Conservation (phyloP, 2,888 invertebrate species). For the Dyspetes luteomarginatus region DNA sequence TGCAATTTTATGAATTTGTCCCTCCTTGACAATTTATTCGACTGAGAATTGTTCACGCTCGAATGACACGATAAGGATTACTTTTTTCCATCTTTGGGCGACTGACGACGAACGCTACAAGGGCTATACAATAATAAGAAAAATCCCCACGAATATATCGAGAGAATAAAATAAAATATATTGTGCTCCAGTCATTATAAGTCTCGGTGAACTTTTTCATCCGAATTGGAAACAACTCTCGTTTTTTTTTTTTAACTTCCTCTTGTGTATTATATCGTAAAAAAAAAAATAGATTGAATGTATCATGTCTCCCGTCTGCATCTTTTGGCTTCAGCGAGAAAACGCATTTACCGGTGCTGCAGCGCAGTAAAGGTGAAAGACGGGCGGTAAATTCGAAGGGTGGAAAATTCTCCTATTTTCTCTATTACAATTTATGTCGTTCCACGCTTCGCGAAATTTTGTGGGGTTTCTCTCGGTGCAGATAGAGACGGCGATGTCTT, state of each 20-base stretch:
- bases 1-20: too few species aligned
- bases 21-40: neutral
- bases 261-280: conserved; percentile 16
- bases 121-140: neutral
- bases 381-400: neutral
- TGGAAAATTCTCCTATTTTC: conserved; percentile 52
- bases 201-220: neutral
- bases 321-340: neutral
- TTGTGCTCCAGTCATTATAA: neutral
- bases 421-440: conserved; percentile 67
- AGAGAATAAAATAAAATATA: neutral
- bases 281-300: neutral
- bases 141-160: neutral
- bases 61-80: neutral
- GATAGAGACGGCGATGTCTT: neutral
- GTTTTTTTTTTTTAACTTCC: neutral
- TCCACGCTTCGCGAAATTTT: conserved; percentile 63
- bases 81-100: too few species aligned
- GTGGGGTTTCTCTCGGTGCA: conserved; percentile 38
- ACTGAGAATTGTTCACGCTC: neutral
- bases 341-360: neutral
- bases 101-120: neutral
- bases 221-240: neutral
- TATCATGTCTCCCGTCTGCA: conserved; percentile 4
- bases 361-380: conserved; percentile 1